Evolutionary conservation across 1,140 invertebrate genomes (phyloP).

Genomic region (Drosophila sturtevanti): DNA sequence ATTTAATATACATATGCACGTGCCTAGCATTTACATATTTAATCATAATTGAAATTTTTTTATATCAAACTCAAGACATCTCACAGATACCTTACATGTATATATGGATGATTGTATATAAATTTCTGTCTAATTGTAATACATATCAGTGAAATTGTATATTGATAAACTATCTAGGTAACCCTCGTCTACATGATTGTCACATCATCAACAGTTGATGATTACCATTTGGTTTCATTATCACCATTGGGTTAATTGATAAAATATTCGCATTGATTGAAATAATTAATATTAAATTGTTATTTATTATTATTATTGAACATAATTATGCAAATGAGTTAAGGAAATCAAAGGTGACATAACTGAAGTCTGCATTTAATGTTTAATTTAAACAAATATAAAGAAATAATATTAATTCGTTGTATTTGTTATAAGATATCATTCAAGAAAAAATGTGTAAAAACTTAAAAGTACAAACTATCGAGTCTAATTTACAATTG

Average conservation of each 20-base stretch:
- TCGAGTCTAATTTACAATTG: no score
- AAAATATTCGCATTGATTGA: constrained; percentile 40
- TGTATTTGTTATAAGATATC: no score
- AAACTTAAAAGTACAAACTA: no score
- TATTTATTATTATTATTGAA: constrained; percentile 25
- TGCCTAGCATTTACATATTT: background rate
- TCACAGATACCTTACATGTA: background rate
- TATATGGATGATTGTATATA: background rate
- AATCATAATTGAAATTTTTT: constrained; percentile 55
- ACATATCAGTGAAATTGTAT: constrained; percentile 17
- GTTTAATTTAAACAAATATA: constrained; percentile 26
- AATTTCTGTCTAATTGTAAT: background rate
- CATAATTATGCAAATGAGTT: constrained; percentile 16
- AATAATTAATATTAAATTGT: constrained; percentile 46
- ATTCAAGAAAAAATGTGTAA: no score
- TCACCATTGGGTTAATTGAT: constrained; percentile 33
- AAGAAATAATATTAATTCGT: no score
- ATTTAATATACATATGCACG: background rate
- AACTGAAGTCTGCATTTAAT: no score
- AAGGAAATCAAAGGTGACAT: constrained; percentile 36
- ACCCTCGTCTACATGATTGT: background rate
- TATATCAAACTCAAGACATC: background rate
- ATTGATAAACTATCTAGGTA: background rate
- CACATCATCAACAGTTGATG: background rate
- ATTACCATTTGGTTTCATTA: constrained; percentile 38